phyloP scores from a whole-genome alignment of 2,113 vertebrate species.

The Dasyurus viverrinus region DNA sequence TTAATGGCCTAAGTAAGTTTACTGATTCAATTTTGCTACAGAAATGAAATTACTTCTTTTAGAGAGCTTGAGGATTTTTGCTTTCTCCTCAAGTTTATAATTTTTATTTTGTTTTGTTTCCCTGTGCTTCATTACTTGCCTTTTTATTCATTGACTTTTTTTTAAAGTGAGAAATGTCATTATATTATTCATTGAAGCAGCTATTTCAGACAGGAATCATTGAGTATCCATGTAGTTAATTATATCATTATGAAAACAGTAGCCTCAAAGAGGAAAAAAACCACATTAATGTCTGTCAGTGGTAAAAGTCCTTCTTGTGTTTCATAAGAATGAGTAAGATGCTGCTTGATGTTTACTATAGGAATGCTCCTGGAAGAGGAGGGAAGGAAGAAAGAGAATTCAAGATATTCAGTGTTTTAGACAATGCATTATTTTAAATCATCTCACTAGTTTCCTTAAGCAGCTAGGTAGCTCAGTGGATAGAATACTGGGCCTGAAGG shows the following conservation, averaged over 20 bases:
- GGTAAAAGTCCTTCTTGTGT: neutral
- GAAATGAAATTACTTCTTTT: neutral
- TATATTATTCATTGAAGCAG: neutral
- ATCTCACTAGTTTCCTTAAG: neutral
- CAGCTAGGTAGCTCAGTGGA: neutral
- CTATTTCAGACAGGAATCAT: neutral
- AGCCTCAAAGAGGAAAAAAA: neutral
- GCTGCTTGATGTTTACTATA: neutral
- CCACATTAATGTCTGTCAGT: neutral
- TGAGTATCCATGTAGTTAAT: neutral
- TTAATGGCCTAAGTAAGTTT: neutral
- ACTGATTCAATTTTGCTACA: neutral
- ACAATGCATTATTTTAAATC: neutral
- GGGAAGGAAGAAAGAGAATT: neutral
- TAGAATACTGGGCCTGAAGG: neutral
- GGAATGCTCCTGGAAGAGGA: neutral
- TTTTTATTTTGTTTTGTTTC: neutral
- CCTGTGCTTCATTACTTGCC: neutral
- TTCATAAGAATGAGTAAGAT: neutral
- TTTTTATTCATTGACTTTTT: conserved; percentile 3
- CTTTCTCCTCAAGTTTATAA: neutral
- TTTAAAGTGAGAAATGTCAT: neutral
- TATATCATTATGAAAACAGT: neutral
- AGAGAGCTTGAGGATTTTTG: neutral
- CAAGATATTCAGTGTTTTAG: neutral